Conservation (phyloP, 2,113 vertebrate genomes). For the Pachycephala philippinensis region DNA sequence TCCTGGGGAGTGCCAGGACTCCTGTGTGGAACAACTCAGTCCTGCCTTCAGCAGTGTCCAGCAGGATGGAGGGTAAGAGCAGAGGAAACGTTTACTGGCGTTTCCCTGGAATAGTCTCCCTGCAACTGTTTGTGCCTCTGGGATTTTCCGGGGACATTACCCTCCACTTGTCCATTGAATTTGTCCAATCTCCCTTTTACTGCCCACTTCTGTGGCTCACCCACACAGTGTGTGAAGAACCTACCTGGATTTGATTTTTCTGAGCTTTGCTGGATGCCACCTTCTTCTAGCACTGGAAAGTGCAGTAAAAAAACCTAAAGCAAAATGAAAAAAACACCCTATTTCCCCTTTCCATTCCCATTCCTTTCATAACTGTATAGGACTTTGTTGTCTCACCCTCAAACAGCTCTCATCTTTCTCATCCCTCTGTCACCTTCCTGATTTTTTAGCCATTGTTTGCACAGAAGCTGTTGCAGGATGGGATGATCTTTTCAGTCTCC, state of each 20-base stretch:
- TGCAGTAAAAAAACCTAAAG: not conserved
- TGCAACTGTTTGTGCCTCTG: not conserved
- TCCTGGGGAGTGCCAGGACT: not conserved
- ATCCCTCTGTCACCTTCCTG: not conserved
- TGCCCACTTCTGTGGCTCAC: not conserved
- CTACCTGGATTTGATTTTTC: rapidly evolving
- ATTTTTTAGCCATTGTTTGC: not conserved
- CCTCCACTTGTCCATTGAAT: not conserved
- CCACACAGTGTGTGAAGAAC: not conserved
- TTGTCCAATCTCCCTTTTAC: not conserved
- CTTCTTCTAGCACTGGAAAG: not conserved
- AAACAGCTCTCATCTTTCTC: not conserved
- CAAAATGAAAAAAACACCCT: not conserved
- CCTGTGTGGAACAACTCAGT: not conserved
- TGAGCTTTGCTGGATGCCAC: not conserved
- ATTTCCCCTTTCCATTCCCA: not conserved
- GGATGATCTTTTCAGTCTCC: not conserved
- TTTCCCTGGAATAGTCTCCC: not conserved
- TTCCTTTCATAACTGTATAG: not conserved
- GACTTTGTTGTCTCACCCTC: not conserved
- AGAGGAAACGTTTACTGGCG: too few species aligned
- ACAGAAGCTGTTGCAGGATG: not conserved
- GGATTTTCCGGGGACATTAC: not conserved
- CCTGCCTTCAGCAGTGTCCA: not conserved
- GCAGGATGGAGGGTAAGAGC: not conserved